Evolutionary conservation across 2,113 vertebrate genomes (phyloP).

Genomic region (Sander vitreus): DNA sequence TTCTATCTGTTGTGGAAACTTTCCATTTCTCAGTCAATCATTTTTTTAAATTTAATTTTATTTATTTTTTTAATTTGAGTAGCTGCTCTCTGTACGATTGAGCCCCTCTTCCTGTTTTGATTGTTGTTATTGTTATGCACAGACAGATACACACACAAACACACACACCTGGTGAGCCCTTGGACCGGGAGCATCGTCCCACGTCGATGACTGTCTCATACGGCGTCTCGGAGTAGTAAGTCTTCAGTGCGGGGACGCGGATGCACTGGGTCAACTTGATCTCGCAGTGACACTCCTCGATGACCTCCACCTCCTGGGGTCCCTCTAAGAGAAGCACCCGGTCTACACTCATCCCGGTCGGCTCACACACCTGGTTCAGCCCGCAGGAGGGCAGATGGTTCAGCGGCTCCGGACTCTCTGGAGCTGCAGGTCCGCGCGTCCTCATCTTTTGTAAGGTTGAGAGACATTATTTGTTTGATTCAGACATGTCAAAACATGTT

Average conservation of each 20-base stretch:
- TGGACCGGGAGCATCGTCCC: slow-evolving; percentile 82
- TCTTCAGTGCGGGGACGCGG: slow-evolving; percentile 81
- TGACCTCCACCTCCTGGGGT: slow-evolving; percentile 78
- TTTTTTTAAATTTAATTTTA: too few relatives aligned
- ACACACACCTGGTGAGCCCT: slow-evolving; percentile 71
- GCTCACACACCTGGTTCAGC: slow-evolving; percentile 70
- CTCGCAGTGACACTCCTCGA: slow-evolving; percentile 84
- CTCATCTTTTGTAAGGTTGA: slow-evolving; percentile 35
- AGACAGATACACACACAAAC: not conserved
- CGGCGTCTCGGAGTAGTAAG: slow-evolving; percentile 83
- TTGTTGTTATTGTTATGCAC: not conserved
- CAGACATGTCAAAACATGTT: slow-evolving; percentile 20
- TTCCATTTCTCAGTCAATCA: not conserved
- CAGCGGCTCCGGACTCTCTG: not conserved
- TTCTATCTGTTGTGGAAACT: not conserved
- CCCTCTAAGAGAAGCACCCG: slow-evolving; percentile 80
- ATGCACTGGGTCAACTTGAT: slow-evolving; percentile 73
- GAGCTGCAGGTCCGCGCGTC: not conserved
- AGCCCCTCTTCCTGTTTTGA: not conserved
- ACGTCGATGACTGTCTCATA: slow-evolving; percentile 81
- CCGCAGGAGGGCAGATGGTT: slow-evolving; percentile 73
- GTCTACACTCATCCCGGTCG: slow-evolving; percentile 75
- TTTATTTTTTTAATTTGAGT: not conserved
- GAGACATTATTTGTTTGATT: not conserved
- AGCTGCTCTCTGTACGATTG: not conserved